Base-by-base conservation (phyloP, 2,888 invertebrate genomes). In the Drosophila planitibia region DNA sequence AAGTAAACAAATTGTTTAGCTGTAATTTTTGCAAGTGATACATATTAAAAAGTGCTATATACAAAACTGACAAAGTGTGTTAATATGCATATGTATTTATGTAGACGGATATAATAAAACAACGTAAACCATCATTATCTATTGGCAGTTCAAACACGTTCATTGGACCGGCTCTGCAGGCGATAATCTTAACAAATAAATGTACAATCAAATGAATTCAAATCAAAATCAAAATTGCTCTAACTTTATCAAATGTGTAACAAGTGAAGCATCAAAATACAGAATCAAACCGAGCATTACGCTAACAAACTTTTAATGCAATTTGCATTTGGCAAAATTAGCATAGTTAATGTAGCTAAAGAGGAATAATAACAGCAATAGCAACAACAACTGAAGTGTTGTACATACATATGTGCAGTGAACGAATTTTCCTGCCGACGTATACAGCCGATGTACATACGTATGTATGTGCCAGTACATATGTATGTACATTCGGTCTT, bases 401-500 rank as follows among this genome's bases (percentile, higher is more conserved):
- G 10, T 28, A 28, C 19, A 28, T 51, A 62, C 39, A 62, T 58
- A 76, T 65, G 60, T 63, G 53, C 60, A 47, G 22, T 54, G 52
- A 53, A 41, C 32, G 64, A 44, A 55, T 61, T 65, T 52, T 51
- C 76, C 49, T 66, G 70, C 60, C 75, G 55, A 63, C 63, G 44
- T 74, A 54, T 69, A 82, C 25, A 47, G 47, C 67, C 65, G 70
- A 66, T 82, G 89, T 85, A 72, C 74, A 74, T 89, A 81, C 68
- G 67, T 62, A 57, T 70, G 79, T 59, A 55, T 70, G 41, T 53
- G 28, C 30, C 4, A n/a, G 47, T 70, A 57, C 68, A 69, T 81
- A 59, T 64, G 57, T 68, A 68, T 70, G 68, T 83, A 67, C 79
- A 79, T 55, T 57, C 60, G 68, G 67, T 55, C 52, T 33, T 77